phyloP scores from a whole-genome alignment of 2,113 vertebrate species.

The Dicrurus megarhynchus region DNA sequence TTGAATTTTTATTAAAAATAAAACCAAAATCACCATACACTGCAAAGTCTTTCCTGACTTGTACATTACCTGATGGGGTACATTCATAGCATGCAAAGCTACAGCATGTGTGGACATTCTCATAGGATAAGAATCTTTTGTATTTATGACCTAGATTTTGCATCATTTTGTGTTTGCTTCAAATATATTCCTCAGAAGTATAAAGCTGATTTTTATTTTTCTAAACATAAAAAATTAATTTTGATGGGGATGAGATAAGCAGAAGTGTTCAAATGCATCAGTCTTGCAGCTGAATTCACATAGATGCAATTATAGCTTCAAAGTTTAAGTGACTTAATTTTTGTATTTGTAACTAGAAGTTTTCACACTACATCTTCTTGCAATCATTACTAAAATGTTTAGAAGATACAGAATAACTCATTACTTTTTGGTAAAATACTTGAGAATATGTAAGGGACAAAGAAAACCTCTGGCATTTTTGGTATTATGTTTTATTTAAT shows the following conservation, averaged over 20 bases:
- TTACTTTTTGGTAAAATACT: not conserved
- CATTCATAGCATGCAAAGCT: not conserved
- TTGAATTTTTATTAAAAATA: slow-evolving; percentile 7
- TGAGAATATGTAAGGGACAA: not conserved
- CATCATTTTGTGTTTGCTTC: not conserved
- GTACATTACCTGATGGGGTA: not conserved
- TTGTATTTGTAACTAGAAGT: not conserved
- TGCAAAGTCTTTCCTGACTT: not conserved
- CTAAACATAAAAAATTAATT: not conserved
- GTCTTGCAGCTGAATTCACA: not conserved
- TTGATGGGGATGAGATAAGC: not conserved
- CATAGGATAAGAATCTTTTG: not conserved
- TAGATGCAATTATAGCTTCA: not conserved
- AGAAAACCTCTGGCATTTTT: not conserved
- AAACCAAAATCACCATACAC: not conserved
- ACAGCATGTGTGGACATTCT: not conserved
- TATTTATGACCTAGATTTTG: not conserved
- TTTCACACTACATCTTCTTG: not conserved
- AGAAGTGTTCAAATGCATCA: not conserved
- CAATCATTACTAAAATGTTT: not conserved
- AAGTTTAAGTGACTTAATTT: not conserved
- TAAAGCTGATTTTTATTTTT: not conserved
- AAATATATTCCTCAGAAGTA: not conserved
- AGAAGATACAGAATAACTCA: not conserved
- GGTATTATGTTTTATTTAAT: not conserved